A percentile compares a stretch with the other conserved stretches of the same genome.
Conservation (phyloP, 2,113 vertebrate genomes). For the Tachysurus vachellii region DNA sequence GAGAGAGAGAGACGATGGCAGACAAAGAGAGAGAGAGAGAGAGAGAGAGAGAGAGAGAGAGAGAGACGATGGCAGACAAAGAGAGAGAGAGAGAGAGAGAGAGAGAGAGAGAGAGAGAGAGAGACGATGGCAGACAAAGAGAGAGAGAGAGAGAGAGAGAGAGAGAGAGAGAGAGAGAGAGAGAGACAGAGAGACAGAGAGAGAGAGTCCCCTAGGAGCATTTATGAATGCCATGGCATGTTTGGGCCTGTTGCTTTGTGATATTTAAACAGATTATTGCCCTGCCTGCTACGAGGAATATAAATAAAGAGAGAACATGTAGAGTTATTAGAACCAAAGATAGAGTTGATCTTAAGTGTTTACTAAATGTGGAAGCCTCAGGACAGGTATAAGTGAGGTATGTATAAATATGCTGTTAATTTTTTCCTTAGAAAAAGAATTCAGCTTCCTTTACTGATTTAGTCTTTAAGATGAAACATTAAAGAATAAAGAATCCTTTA, state of each 20-base stretch:
- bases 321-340: slow-evolving; percentile 9
- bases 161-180: background rate
- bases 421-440: background rate
- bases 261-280: slow-evolving; percentile 44
- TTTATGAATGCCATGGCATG: slow-evolving; percentile 44
- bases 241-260: slow-evolving; percentile 47
- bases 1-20: slow-evolving; percentile 13
- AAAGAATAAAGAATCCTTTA: background rate
- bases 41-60: background rate
- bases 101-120: background rate
- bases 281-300: slow-evolving; percentile 33
- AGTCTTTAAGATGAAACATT: background rate
- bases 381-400: background rate
- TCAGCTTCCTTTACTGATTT: background rate
- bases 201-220: slow-evolving; percentile 29
- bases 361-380: background rate
- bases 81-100: background rate
- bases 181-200: slow-evolving; percentile 23
- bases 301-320: slow-evolving; percentile 7
- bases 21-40: slow-evolving; percentile 21
- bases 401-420: background rate
- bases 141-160: background rate
- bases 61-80: too few species aligned
- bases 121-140: background rate
- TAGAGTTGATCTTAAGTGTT: background rate